phyloP scores from a whole-genome alignment of 2,113 vertebrate genomes.

The Eubucco bourcierii region DNA sequence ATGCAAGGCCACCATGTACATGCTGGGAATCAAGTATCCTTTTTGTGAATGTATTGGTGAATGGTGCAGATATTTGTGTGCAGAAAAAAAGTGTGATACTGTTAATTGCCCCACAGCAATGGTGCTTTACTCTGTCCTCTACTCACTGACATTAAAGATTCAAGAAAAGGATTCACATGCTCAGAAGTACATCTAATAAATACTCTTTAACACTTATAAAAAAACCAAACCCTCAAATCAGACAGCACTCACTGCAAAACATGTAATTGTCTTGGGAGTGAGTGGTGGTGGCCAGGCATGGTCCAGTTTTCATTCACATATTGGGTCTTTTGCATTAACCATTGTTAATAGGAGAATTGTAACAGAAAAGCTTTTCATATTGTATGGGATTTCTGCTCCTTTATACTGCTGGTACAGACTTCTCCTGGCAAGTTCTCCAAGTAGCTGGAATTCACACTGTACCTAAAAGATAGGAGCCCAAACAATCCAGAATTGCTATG shows the following conservation, averaged over 20 bases:
- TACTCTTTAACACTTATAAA: background rate
- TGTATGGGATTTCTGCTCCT: constrained; percentile 65
- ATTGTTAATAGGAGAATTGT: constrained; percentile 58
- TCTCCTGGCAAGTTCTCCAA: constrained; percentile 61
- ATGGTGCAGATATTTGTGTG: background rate
- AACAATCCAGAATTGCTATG: constrained; percentile 88
- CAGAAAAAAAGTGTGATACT: background rate
- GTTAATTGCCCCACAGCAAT: background rate
- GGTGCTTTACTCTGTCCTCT: constrained; percentile 50
- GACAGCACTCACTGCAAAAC: background rate
- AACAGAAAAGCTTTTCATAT: constrained; percentile 63
- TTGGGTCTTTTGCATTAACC: constrained; percentile 54
- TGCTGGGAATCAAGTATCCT: background rate
- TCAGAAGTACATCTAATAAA: background rate
- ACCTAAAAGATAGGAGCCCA: constrained; percentile 74
- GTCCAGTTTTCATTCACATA: constrained; percentile 34
- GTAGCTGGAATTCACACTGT: constrained; percentile 69
- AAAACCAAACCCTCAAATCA: background rate
- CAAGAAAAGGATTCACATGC: background rate
- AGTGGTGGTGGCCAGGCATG: constrained; percentile 16
- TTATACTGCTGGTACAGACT: constrained; percentile 48
- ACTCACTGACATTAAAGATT: background rate
- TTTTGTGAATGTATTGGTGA: background rate
- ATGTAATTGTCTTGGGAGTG: background rate
- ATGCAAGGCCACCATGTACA: background rate